A percentile compares a stretch with the other conserved stretches of the same genome.
Conservation (phyloP, 1,140 invertebrate genomes). For the Gryllus bimaculatus region DNA sequence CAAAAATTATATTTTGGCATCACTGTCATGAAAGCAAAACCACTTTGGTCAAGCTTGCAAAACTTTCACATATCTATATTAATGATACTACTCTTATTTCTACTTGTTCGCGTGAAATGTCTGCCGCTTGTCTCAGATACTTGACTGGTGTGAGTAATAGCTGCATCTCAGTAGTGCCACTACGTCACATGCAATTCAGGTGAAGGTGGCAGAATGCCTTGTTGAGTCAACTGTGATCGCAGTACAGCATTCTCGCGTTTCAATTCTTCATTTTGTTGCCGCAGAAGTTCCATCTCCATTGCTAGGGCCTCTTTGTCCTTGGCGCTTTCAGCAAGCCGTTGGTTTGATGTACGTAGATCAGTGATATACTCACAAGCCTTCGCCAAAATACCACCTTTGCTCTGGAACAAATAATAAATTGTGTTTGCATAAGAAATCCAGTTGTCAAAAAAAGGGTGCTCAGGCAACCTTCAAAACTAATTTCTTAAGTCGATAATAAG, state of each 20-base stretch:
- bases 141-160: too few species aligned
- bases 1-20: too few species aligned
- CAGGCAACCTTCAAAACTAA: too few species aligned
- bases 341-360: constrained; percentile 69
- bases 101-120: too few species aligned
- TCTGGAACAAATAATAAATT: constrained; percentile 43
- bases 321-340: constrained; percentile 49
- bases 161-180: not conserved
- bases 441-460: too few species aligned
- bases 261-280: constrained; percentile 48
- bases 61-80: too few species aligned
- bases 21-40: too few species aligned
- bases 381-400: constrained; percentile 90
- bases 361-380: constrained; percentile 94
- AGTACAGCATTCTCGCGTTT: constrained; percentile 51
- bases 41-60: too few species aligned
- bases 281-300: constrained; percentile 45
- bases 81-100: too few species aligned
- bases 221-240: constrained; percentile 37
- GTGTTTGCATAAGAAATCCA: too few species aligned
- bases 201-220: constrained; percentile 14
- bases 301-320: constrained; percentile 50
- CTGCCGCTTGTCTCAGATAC: too few species aligned
- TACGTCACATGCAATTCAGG: not conserved
- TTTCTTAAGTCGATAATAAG: too few species aligned